These are phyloP conservation scores for Drosophila lowei DNA, from an alignment of 1,140 invertebrate genomes.

Conservation along the genomic window DNA sequence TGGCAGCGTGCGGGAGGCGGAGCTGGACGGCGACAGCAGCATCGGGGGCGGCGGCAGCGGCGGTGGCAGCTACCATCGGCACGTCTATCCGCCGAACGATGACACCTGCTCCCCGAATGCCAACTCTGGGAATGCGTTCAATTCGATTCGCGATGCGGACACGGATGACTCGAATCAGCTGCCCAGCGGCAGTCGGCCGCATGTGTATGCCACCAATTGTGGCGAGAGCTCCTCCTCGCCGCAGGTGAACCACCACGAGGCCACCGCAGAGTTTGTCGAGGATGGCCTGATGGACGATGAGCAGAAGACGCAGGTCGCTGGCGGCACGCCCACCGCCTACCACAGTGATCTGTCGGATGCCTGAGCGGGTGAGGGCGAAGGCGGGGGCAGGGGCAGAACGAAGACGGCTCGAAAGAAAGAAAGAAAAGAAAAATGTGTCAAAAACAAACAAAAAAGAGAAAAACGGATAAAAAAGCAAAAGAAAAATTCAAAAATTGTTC, in stretches of 20 bases:
- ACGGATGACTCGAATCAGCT: slow-evolving; percentile 79
- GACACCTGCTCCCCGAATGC: slow-evolving; percentile 80
- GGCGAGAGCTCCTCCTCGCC: slow-evolving; percentile 78
- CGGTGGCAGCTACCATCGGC: slow-evolving; percentile 72
- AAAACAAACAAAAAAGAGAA: slow-evolving; percentile 38
- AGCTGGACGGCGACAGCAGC: slow-evolving; percentile 74
- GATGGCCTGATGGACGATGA: slow-evolving; percentile 73
- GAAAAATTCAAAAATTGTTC: slow-evolving; percentile 12
- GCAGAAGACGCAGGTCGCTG: slow-evolving; percentile 49
- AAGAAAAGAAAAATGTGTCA: slow-evolving; percentile 54
- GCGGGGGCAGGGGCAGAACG: neutral
- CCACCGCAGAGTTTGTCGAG: slow-evolving; percentile 48
- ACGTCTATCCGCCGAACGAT: slow-evolving; percentile 81
- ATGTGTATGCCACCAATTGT: slow-evolving; percentile 82
- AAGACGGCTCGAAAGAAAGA: neutral
- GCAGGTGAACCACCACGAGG: slow-evolving; percentile 76
- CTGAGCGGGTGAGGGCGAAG: slow-evolving; percentile 35
- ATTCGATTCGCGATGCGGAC: slow-evolving; percentile 81
- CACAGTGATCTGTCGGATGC: slow-evolving; percentile 77
- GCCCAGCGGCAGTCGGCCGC: slow-evolving; percentile 59
- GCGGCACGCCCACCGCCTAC: slow-evolving; percentile 41
- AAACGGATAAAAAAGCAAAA: slow-evolving; percentile 21
- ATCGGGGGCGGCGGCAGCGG: slow-evolving; percentile 64
- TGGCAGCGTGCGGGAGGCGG: slow-evolving; percentile 79
- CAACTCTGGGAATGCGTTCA: slow-evolving; percentile 76